A percentile compares a stretch with the other conserved stretches of the same genome.
These are phyloP conservation scores for Poeciliopsis paucimaculata DNA, from an alignment of 2,797 vertebrate species.

Conservation along the genomic window DNA sequence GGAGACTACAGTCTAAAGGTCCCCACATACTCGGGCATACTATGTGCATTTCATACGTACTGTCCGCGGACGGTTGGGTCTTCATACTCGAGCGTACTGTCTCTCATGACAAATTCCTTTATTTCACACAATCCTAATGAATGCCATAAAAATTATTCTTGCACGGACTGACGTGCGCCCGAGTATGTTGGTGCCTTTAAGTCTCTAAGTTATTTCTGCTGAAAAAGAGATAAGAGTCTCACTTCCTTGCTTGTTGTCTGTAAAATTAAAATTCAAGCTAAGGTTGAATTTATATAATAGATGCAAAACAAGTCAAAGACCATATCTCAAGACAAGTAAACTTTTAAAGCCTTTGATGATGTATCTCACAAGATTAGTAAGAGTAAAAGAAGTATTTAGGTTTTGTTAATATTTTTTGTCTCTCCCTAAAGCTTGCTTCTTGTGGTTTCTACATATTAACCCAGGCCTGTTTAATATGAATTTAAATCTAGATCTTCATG, in stretches of 20 bases:
- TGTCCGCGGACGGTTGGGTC: no score
- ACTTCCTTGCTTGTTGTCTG: neutral
- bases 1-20: neutral
- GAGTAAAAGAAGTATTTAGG: neutral
- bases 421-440: neutral
- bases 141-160: no score
- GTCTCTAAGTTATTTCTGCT: neutral
- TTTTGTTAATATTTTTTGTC: neutral
- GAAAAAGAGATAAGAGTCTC: neutral
- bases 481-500: neutral
- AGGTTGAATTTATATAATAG: neutral
- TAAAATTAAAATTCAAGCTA: neutral
- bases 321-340: neutral
- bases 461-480: neutral
- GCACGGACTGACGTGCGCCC: no score
- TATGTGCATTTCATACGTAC: no score
- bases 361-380: neutral
- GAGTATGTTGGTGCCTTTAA: neutral
- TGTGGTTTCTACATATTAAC: neutral
- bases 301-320: neutral
- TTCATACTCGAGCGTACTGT: no score
- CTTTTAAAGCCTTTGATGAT: neutral
- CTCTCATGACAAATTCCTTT: no score
- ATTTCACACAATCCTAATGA: no score
- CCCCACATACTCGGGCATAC: no score